Evolutionary conservation across 2,888 invertebrate species (phyloP).

Genomic region (Plutella xylostella): DNA sequence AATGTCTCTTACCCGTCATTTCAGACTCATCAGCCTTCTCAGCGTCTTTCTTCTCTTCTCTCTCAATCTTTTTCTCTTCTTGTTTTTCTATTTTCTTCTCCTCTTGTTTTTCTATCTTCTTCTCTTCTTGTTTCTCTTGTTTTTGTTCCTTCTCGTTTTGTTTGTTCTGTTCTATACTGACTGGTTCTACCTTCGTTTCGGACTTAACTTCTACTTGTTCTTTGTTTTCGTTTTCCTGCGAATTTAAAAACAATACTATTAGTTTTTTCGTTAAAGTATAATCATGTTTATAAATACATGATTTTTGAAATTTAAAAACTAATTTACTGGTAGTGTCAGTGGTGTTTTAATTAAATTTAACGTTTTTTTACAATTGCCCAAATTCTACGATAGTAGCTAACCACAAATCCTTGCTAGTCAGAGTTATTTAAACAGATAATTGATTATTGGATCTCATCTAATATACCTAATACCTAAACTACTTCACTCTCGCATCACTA

Average conservation of each 20-base stretch:
- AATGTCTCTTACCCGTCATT: slow-evolving; percentile 63
- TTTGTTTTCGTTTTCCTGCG: slow-evolving; percentile 46
- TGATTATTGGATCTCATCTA: too few relatives aligned
- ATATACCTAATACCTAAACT: too few relatives aligned
- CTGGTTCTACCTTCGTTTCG: slow-evolving; percentile 38
- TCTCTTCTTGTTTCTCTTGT: slow-evolving; percentile 29
- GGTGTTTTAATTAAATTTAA: too few relatives aligned
- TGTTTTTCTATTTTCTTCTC: slow-evolving; percentile 15
- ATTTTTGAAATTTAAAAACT: too few relatives aligned
- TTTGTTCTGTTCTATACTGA: slow-evolving; percentile 17
- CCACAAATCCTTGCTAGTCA: too few relatives aligned
- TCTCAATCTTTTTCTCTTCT: slow-evolving; percentile 29
- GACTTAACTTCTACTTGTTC: slow-evolving; percentile 33
- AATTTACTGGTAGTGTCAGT: too few relatives aligned
- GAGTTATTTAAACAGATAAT: too few relatives aligned
- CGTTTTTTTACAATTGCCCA: too few relatives aligned
- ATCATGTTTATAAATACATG: too few relatives aligned
- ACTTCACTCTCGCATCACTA: too few relatives aligned
- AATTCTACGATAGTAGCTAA: too few relatives aligned
- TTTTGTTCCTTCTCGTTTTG: slow-evolving; percentile 34
- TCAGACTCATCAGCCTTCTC: slow-evolving; percentile 66
- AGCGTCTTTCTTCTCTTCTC: slow-evolving; percentile 47
- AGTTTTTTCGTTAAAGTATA: background rate
- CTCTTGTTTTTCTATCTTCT: slow-evolving; percentile 20
- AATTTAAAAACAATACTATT: slow-evolving; percentile 7